phyloP scores from a whole-genome alignment of 1,140 invertebrate species.

The Caerostris darwini region DNA sequence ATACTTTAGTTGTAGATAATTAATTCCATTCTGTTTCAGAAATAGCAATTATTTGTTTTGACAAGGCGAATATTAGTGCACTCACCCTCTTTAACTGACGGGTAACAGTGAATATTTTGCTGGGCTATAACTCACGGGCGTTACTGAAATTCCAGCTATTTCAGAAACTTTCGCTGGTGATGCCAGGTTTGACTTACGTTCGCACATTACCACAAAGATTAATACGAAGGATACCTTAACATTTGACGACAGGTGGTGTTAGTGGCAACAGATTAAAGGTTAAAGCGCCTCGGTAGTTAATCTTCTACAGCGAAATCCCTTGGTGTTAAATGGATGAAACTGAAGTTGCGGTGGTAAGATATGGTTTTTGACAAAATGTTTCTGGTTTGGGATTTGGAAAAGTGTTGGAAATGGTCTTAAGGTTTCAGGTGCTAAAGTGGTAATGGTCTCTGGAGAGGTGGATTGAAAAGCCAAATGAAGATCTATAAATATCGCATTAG shows the following conservation, averaged over 20 bases:
- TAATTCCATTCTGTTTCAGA: constrained; percentile 4
- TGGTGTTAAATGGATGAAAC: constrained; percentile 6
- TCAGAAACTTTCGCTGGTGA: not conserved
- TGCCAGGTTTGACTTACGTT: constrained; percentile 36
- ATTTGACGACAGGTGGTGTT: constrained; percentile 30
- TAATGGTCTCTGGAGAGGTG: too few relatives aligned
- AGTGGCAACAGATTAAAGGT: constrained; percentile 45
- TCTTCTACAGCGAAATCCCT: constrained; percentile 33
- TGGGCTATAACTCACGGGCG: not conserved
- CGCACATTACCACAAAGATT: constrained; percentile 20
- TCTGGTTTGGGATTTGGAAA: constrained; percentile 22
- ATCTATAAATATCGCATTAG: too few relatives aligned
- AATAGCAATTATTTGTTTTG: not conserved
- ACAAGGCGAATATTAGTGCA: not conserved
- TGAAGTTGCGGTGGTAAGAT: not conserved
- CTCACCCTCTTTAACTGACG: not conserved
- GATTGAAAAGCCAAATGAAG: too few relatives aligned
- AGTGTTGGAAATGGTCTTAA: not conserved
- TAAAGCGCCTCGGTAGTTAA: constrained; percentile 21
- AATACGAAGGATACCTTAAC: constrained; percentile 31
- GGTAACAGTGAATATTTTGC: not conserved
- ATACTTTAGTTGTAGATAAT: not conserved
- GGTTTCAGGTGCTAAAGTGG: not conserved
- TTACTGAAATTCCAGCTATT: not conserved
- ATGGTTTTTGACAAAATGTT: constrained; percentile 46